Base-by-base conservation (phyloP, 1,140 invertebrate genomes). In the Hyphantria cunea region DNA sequence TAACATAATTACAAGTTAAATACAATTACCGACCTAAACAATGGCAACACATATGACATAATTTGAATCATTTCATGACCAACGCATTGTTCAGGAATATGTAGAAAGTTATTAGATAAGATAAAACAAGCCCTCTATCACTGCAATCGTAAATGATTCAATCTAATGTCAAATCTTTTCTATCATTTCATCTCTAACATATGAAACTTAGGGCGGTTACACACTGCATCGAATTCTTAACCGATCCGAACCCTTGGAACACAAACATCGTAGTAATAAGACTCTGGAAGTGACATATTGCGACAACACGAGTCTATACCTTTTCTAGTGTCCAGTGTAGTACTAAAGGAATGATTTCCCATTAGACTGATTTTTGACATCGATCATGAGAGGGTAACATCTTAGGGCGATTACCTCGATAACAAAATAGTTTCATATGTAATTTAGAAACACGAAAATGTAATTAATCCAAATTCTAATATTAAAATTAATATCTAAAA, bases 1-100 rank as follows among this genome's bases (percentile, higher is more conserved):
- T 70, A 79, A 76, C 65, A 74, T 71, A 68, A 70, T 64, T 71
- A 80, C 70, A 73, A 70, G 74, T 66, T 73, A 78, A 78, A 72
- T 75, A 75, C 58, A 53, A 68, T 76, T 78, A 86, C 49, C 71
- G 41, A 82, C 76, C 81, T 86, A 81, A 80, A 84, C 82, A 88
- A 86, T 89, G 86, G 86, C 84, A 89, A 89, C 84, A 82, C 78
- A 79, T 83, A 83, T 84, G 82, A 86, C 78, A 83, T 80, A 61
- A 75, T 76, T 77, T 66, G 65, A 74, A 83, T 76, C 74, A 77
- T 81, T 77, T 73, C 70, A 77, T 81, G 76, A 83, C 77, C 72
- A 77, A 78, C 72, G 74, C 75, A 78, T 82, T 80, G 79, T 80
- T 78, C 75, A 84, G 78, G 73, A 78, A 76, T 60, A 44, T 60